Evolutionary conservation across 2,888 invertebrate genomes (phyloP), one percentile per base, ranked within the genome.

Genomic region (Yponomeuta plumbellus): DNA sequence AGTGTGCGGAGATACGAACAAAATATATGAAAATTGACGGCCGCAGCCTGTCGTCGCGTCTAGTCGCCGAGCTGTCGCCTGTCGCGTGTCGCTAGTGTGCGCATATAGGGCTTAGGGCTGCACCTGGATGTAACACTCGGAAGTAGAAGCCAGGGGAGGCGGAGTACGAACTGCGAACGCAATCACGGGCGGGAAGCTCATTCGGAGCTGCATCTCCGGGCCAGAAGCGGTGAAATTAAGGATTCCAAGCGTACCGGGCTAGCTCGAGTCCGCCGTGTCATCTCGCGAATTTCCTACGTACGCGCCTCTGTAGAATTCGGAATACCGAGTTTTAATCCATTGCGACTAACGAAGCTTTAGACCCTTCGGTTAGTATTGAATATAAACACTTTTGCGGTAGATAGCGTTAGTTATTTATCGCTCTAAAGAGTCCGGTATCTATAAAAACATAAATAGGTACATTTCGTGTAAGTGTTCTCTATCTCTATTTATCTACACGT

Each of bases 141-240:
- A 52, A 17, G 44, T 52, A 52, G 17, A 52, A 17, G 17, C 44
- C 1, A 52, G 13, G 17, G 3, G 17, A 17, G 17, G 44, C 44
- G 17, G 44, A 52, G 44, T 52, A 17, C 44, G 67, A 78, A 77
- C 80, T 76, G 81, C 81, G 85, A 86, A 85, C 80, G 87, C 86
- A 90, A 90, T 90, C 88, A 87, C 84, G 68, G 81, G 79, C 84
- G 85, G 88, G 88, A 89, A 88, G 81, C 84, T 86, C 85, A 84
- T 85, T 80, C 84, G 82, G 78, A 6, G 73, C 75, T 85, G 86
- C 90, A 88, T 88, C 88, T 88, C 87, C 88, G 88, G 84, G 22
- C 26, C 57, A 39, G 65, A 17, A 57, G 65, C 17, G 26, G 56
- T 57, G 82, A 83, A 88, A 89, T 89, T 88, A 86, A 84, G 84